Percentiles rank a stretch among this genome's conserved stretches.
phyloP scores from a whole-genome alignment of 92 coral and sea anemone genomes.

The Porites evermanni region DNA sequence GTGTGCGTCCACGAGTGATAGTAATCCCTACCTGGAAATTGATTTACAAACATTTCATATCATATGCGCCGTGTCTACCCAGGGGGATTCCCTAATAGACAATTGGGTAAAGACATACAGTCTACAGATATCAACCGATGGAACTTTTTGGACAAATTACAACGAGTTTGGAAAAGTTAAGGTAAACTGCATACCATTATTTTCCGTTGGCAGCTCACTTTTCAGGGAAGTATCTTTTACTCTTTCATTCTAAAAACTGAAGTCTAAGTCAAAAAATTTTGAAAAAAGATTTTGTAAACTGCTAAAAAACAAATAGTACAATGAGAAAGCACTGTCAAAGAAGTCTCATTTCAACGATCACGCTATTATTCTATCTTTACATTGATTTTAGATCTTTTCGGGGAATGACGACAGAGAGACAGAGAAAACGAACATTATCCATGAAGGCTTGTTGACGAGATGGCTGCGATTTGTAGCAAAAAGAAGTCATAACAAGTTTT shows the following conservation, averaged over 20 bases:
- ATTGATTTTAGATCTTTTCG: constrained; percentile 5
- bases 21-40: constrained; percentile 19
- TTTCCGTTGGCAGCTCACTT: no score
- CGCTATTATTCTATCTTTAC: background rate
- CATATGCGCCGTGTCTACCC: constrained; percentile 44
- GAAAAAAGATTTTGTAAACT: no score
- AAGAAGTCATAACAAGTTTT: background rate
- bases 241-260: no score
- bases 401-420: constrained; percentile 21
- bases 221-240: no score
- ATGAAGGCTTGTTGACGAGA: constrained; percentile 4
- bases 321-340: no score
- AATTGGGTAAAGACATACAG: constrained; percentile 30
- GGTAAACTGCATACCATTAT: background rate
- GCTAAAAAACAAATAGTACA: no score
- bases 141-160: constrained; percentile 20
- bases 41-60: constrained; percentile 24
- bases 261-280: no score
- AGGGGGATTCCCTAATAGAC: constrained; percentile 33
- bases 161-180: background rate
- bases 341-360: no score
- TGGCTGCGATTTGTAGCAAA: constrained; percentile 1
- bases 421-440: background rate
- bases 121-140: constrained; percentile 22
- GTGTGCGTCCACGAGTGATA: constrained; percentile 29